Evolutionary conservation across 1,140 invertebrate species (phyloP).

Genomic region (Chymomyza costata): DNA sequence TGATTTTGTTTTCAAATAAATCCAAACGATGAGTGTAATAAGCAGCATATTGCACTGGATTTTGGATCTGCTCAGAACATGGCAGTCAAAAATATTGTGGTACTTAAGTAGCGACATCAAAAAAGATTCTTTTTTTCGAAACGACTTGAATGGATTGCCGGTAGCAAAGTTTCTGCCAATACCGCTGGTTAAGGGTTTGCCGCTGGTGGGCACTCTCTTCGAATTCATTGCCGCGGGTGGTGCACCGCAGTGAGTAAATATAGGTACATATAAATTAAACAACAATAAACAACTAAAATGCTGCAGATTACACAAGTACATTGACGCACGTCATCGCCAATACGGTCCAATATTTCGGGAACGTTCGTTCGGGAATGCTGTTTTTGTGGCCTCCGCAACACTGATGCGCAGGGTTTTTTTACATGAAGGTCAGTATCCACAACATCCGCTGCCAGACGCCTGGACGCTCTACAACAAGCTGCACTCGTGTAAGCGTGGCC

Average conservation of each 20-base stretch:
- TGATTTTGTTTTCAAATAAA: too few relatives aligned
- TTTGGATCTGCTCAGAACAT: constrained; percentile 27
- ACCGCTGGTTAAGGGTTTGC: constrained; percentile 75
- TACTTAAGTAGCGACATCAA: constrained; percentile 11
- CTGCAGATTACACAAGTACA: constrained; percentile 81
- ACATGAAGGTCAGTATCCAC: constrained; percentile 86
- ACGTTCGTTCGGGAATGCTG: constrained; percentile 80
- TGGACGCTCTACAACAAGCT: constrained; percentile 88
- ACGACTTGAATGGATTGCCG: constrained; percentile 15
- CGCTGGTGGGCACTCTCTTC: constrained; percentile 78
- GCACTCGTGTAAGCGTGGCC: constrained; percentile 82
- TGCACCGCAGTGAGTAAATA: constrained; percentile 74
- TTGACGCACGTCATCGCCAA: constrained; percentile 82
- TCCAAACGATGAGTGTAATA: constrained; percentile 2
- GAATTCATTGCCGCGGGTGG: constrained; percentile 77
- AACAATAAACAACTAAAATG: not conserved
- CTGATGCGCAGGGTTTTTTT: constrained; percentile 84
- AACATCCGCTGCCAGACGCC: constrained; percentile 87
- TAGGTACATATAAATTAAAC: not conserved
- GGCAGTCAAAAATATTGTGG: constrained; percentile 22
- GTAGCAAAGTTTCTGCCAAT: constrained; percentile 43
- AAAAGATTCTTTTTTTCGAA: too few relatives aligned
- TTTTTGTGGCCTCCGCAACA: constrained; percentile 80
- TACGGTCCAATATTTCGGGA: constrained; percentile 86
- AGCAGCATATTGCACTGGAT: constrained; percentile 25